Conservation (phyloP, 2,888 invertebrate species). For the Dryococelus australis region DNA sequence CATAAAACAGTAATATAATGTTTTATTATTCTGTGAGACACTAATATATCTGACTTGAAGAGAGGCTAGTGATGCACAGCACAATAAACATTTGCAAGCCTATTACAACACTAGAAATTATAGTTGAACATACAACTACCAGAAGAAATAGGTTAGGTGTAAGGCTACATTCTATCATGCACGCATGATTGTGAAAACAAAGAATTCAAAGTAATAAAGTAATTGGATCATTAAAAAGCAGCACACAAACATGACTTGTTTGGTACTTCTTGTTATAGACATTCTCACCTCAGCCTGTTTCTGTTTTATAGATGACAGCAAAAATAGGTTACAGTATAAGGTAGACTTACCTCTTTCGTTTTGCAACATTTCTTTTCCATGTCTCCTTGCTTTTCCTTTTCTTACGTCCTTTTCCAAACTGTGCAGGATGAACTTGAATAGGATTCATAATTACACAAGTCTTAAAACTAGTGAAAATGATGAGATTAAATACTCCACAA, state of each 20-base stretch:
- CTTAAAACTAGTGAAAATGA: no score
- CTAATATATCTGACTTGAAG: no score
- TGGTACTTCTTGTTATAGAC: no score
- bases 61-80: no score
- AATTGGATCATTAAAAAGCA: background rate
- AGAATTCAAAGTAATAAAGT: background rate
- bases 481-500: background rate
- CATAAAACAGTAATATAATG: background rate
- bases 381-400: background rate
- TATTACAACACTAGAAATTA: no score
- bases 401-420: background rate
- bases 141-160: no score
- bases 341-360: background rate
- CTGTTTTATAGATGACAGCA: background rate
- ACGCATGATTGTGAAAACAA: background rate
- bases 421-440: background rate
- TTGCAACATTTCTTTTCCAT: background rate
- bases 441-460: background rate
- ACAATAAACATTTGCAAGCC: no score
- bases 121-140: no score
- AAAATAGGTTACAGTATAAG: background rate
- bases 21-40: background rate
- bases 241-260: background rate
- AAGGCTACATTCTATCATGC: no score
- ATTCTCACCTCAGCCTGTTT: background rate